Percentiles rank a stretch among this genome's conserved stretches.
These are phyloP conservation scores for Andrena cerasifolii DNA, from an alignment of 1,140 invertebrate species.

Conservation along the genomic window DNA sequence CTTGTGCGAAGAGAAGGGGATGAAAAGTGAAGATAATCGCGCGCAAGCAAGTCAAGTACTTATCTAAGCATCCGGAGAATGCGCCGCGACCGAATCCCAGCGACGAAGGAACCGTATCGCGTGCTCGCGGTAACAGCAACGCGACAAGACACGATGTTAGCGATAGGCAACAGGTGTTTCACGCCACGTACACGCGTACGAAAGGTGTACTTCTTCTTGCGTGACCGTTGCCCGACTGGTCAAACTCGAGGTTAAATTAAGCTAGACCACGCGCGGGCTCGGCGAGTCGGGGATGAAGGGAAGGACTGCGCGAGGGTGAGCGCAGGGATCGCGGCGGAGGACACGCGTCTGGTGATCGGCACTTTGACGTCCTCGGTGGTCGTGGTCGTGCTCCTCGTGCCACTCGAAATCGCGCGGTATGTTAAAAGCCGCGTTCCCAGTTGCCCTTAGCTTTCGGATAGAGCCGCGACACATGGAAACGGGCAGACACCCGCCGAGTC, in stretches of 20 bases:
- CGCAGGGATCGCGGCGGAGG: background rate
- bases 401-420: slow-evolving; percentile 71
- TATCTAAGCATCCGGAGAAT: too few species aligned
- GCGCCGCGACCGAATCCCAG: too few species aligned
- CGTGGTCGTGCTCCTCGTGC: background rate
- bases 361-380: background rate
- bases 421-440: slow-evolving; percentile 64
- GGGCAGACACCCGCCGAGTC: slow-evolving; percentile 32
- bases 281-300: background rate
- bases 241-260: slow-evolving; percentile 56
- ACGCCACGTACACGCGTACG: slow-evolving; percentile 22
- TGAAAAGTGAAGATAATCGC: too few species aligned
- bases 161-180: slow-evolving; percentile 53
- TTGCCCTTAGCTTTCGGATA: slow-evolving; percentile 27
- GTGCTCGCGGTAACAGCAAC: background rate
- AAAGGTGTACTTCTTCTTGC: background rate
- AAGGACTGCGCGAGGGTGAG: background rate
- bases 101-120: too few species aligned
- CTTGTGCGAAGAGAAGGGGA: too few species aligned
- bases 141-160: slow-evolving; percentile 71
- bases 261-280: slow-evolving; percentile 58
- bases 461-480: slow-evolving; percentile 49
- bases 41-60: too few species aligned
- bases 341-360: slow-evolving; percentile 13
- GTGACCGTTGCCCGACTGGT: background rate